Base-by-base conservation (phyloP, 2,888 invertebrate species). In the Campoletis raptor region DNA sequence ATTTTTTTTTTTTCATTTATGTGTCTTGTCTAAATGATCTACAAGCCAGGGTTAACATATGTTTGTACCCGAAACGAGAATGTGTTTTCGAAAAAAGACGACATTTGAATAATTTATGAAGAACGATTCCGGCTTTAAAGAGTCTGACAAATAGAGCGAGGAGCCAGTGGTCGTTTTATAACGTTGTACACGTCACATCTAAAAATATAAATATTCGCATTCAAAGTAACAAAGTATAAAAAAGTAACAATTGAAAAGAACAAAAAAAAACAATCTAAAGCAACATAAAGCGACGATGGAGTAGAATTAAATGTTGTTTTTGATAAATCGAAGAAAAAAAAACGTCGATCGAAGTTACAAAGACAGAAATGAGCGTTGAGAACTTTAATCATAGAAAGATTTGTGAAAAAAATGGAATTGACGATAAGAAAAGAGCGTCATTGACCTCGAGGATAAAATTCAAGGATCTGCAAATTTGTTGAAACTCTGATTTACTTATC, bases 401-500 rank as follows among this genome's bases (percentile, higher is more conserved):
- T 36, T 9, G 42, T 21, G 61, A 36, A 48, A 48, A 52, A 79
- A 42, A 52, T 42, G 8, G 18, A 48, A 54, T 61, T 12, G 12
- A 36, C 24, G 64, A 76, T 24, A 73, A 57, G n/a, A 64, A 86
- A 70, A 54, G 12, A 36, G 73, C 45, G 37, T 37, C 73, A 21
- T 52, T 74, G 52, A 64, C 36, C 45, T 74, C 73, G 48, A 69
- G n/a, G 18, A 73, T 45, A 36, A 73, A 66, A 45, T 52, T 15
- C 36, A 66, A 70, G 78, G 52, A 54, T 85, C 64, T 67, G 42
- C 36, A 77, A 64, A 84, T 54, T 57, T 45, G 24, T 64, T 45
- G 36, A 10, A 48, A 30, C 77, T 74, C 30, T 82, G 37, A 69
- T 79, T 91, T 92, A 92, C 92, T 92, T 92, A 92, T 92, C 92